A percentile compares a stretch with the other conserved stretches of the same genome.
Evolutionary conservation across 1,140 invertebrate species (phyloP).

Genomic region (Plectus sambesii): DNA sequence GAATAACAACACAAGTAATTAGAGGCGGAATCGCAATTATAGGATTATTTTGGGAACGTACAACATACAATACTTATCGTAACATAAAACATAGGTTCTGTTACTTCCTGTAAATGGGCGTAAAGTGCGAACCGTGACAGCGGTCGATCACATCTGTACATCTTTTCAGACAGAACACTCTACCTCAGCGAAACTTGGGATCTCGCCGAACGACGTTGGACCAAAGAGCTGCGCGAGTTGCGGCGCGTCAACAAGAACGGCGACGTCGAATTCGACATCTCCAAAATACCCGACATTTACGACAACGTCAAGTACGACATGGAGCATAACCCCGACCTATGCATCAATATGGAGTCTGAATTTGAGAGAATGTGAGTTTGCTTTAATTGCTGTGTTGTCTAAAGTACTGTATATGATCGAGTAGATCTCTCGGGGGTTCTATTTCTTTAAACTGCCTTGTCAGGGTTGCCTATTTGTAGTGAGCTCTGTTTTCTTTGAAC

Average conservation of each 20-base stretch:
- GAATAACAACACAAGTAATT: conserved; percentile 28
- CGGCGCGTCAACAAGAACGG: conserved; percentile 63
- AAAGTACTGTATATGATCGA: not conserved
- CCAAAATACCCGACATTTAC: conserved; percentile 98
- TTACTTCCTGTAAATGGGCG: too few relatives aligned
- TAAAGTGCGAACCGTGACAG: too few relatives aligned
- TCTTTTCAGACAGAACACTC: conserved; percentile 52
- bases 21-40: not conserved
- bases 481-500: too few relatives aligned
- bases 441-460: too few relatives aligned
- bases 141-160: too few relatives aligned
- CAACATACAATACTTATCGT: not conserved
- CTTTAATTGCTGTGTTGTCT: not conserved
- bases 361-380: conserved; percentile 41
- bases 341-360: conserved; percentile 51
- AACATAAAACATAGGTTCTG: too few relatives aligned
- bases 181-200: conserved; percentile 99
- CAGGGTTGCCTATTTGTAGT: too few relatives aligned
- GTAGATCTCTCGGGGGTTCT: conserved; percentile 6
- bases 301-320: conserved; percentile 97
- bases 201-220: conserved; percentile 89
- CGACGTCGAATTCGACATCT: conserved; percentile 69
- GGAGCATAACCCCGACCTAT: conserved; percentile 90
- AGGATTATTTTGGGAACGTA: too few relatives aligned
- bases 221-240: conserved; percentile 97